phyloP scores from a whole-genome alignment of 1,140 invertebrate species.

The Aphidius ervi region DNA sequence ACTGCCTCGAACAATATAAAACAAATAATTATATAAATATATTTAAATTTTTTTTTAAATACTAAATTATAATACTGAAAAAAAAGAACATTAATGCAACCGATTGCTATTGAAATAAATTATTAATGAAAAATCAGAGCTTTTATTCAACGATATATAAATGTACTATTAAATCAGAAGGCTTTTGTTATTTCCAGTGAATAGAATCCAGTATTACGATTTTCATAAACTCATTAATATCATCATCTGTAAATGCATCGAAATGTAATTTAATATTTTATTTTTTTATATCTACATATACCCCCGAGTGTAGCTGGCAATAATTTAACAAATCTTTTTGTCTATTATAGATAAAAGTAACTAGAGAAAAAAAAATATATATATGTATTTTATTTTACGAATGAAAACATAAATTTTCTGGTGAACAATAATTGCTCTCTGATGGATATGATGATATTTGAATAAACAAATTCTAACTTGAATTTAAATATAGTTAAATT shows the following conservation, averaged over 20 bases:
- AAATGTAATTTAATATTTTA: too few relatives aligned
- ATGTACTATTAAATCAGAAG: too few relatives aligned
- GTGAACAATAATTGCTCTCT: slow-evolving; percentile 12
- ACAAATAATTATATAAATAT: not conserved
- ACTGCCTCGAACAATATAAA: not conserved
- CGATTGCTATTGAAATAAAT: too few relatives aligned
- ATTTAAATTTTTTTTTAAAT: not conserved
- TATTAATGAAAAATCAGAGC: too few relatives aligned
- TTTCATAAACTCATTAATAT: too few relatives aligned
- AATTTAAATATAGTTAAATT: too few relatives aligned
- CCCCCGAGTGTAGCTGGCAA: not conserved
- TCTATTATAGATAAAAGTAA: not conserved
- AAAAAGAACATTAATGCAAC: too few relatives aligned
- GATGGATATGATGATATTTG: slow-evolving; percentile 4
- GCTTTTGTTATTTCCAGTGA: too few relatives aligned
- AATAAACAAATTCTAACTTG: not conserved
- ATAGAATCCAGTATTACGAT: too few relatives aligned
- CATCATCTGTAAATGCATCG: too few relatives aligned
- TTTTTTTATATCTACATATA: too few relatives aligned
- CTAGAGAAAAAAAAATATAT: not conserved
- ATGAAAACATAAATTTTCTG: slow-evolving; percentile 22
- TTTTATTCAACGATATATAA: too few relatives aligned
- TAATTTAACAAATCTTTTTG: not conserved
- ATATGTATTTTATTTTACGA: not conserved
- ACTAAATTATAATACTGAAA: not conserved